Evolutionary conservation across 2,113 vertebrate species (phyloP).

Genomic region (Suricata suricatta): DNA sequence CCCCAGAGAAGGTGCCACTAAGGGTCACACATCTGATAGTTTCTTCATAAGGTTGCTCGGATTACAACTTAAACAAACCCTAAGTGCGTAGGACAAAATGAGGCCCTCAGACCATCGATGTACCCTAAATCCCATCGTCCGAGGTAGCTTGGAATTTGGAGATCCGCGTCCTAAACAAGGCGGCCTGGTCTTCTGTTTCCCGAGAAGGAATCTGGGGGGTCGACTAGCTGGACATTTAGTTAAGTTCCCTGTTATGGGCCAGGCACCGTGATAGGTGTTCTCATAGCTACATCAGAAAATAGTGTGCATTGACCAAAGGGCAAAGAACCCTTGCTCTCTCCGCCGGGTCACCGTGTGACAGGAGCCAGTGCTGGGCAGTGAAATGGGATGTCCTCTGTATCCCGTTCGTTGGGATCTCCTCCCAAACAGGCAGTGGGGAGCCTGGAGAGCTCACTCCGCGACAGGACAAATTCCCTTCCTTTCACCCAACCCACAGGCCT

Average conservation of each 20-base stretch:
- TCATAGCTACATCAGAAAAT: not conserved
- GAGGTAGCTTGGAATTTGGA: not conserved
- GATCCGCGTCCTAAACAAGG: not conserved
- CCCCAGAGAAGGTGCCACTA: not conserved
- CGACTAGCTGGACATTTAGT: not conserved
- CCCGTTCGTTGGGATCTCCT: not conserved
- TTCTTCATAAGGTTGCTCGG: not conserved
- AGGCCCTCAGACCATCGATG: not conserved
- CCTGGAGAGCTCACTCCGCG: not conserved
- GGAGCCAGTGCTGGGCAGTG: not conserved
- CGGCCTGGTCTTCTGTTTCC: not conserved
- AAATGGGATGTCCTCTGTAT: not conserved
- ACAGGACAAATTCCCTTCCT: not conserved
- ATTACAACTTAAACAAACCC: constrained; percentile 20
- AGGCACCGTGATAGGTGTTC: not conserved
- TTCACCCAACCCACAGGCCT: not conserved
- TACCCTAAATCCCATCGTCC: not conserved
- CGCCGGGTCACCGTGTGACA: not conserved
- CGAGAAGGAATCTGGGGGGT: not conserved
- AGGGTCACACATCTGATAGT: not conserved
- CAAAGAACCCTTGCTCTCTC: not conserved
- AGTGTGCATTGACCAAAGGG: not conserved
- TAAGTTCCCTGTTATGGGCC: not conserved
- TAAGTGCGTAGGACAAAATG: not conserved
- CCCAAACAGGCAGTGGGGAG: not conserved